phyloP scores from a whole-genome alignment of 2,113 vertebrate genomes.

The Lasiurus borealis region DNA sequence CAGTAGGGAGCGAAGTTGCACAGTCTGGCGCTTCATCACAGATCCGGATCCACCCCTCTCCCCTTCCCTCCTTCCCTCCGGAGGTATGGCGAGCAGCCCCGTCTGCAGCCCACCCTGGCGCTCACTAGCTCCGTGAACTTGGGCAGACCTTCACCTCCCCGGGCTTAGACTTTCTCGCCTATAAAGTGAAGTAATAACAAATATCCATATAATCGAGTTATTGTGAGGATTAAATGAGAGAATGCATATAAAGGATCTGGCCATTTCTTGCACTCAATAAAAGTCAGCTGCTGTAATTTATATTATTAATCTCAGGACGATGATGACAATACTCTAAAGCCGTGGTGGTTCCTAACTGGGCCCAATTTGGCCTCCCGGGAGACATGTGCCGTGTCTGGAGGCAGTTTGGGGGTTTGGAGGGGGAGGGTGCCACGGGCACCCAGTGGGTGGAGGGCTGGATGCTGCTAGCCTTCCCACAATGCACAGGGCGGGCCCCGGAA shows the following conservation, averaged over 20 bases:
- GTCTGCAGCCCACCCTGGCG: background rate
- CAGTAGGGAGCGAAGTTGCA: background rate
- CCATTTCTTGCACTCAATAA: background rate
- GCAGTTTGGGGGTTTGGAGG: background rate
- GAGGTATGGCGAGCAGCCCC: rapidly evolving
- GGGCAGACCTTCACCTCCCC: background rate
- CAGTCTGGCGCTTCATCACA: background rate
- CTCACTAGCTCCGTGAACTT: background rate
- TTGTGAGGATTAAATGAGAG: background rate
- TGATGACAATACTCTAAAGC: background rate
- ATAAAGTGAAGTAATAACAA: background rate
- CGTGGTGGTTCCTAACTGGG: background rate
- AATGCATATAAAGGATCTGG: background rate
- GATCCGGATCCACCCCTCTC: background rate
- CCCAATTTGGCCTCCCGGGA: background rate
- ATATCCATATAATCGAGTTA: background rate
- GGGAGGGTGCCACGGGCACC: background rate
- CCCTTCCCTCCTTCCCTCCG: background rate
- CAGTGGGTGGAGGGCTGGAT: background rate
- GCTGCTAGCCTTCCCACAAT: background rate
- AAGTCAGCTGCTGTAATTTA: background rate
- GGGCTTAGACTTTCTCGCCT: background rate
- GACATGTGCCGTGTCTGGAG: background rate
- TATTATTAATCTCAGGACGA: background rate
- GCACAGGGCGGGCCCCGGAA: background rate